Evolutionary conservation across 1,140 invertebrate genomes (phyloP), one percentile per base, ranked within the genome.

Genomic region (Diabrotica undecimpunctata): DNA sequence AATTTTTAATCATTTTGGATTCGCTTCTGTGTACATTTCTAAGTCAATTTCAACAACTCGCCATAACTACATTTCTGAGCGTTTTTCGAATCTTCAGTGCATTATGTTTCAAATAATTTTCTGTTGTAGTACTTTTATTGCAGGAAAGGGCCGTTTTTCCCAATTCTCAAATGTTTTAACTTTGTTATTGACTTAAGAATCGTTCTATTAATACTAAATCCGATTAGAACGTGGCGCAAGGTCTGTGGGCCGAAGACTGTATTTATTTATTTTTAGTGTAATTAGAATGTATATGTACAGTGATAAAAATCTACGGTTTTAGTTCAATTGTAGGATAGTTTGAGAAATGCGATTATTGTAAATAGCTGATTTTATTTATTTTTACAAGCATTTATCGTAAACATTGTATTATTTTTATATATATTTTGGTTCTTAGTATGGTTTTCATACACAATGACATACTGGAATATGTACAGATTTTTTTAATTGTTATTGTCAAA

Each of bases 341-440:
- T 62, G 9, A 41, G 53, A 37, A 39, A 38, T 12, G 13, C 36
- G 38, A 41, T 14, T 36, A 41, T 62, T 62, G 61, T 62, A 62
- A 54, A 62, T 62, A 55, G 10, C 59, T 64, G 57, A 54, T 54
- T 46, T 59, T 51, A 60, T 67, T 67, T 54, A 67, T 67, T 64
- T 66, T 67, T 64, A 60, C 66, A 67, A 64, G 61, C 61, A 66
- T 61, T 66, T 66, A 55, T 53, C 36, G 35, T 5, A 13, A 62
- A 37, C 25, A 61, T 36, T 61, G 57, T 60, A 61, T 65, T 65
- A 65, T 65, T 65, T 65, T 61, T 65, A 50, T 65, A 65, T 54
- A 14, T 65, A 38, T 64, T 57, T 46, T 35, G 54, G 38, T 55
- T 35, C 55, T 63, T 46, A 54, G 52, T 56, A 54, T 14, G 37